Evolutionary conservation across 2,113 vertebrate species (phyloP), one percentile per base, ranked within the genome.

Genomic region (Speoplatyrhinus poulsoni): DNA sequence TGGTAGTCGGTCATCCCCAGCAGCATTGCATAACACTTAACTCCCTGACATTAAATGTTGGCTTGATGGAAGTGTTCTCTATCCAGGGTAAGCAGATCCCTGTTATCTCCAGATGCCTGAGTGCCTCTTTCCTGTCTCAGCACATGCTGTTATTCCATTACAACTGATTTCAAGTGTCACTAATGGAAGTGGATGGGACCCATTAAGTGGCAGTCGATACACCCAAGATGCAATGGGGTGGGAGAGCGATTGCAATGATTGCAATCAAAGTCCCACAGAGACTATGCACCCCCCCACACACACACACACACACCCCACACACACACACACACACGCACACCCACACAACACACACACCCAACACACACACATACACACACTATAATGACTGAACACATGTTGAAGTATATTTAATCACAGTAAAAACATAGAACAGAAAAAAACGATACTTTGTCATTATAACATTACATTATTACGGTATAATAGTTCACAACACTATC

Each of bases 121-220:
- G 53, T 73, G 67, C 15, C 67, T 72, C 79, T 80, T 60, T 61
- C 82, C 82, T 82, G 76, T 64, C 69, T 80, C 73, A 72, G 81
- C 79, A 85, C 83, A 77, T 57, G 71, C 83, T 85, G 82, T 82
- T 79, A 79, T 79, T 77, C 81, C 65, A 83, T 87, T 87, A 86
- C 68, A 77, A 76, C 78, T 87, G 80, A 87, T 80, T 71, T 71
- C 72, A 74, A 76, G 82, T 73, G 77, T 81, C 66, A 71, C 82
- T 77, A 83, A 77, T 80, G 76, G 79, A 85, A 75, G 83, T 77
- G 76, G 83, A 79, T 61, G 75, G 15, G 67, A 67, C 71, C 60
- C 65, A 88, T 84, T 73, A 81, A 69, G 72, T 65, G 55, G 73
- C 56, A 50, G 75, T 80, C 65, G 19, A 81, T 79, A 66, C 72